Evolutionary conservation across 2,888 invertebrate genomes (phyloP).

Genomic region (Orthosia gothica): DNA sequence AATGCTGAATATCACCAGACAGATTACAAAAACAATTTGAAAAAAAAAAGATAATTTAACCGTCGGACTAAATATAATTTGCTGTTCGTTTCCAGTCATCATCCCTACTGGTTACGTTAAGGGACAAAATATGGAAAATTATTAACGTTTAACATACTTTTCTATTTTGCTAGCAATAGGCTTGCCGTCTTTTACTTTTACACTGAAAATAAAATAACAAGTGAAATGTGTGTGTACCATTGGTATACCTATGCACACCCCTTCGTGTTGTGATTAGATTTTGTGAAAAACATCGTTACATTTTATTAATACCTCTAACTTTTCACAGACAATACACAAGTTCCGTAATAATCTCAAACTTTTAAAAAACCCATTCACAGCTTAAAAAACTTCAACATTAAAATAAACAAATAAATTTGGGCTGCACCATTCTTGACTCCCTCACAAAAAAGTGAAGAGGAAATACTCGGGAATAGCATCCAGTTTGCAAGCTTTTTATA

Average conservation of each 20-base stretch:
- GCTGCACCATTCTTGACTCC: slow-evolving; percentile 34
- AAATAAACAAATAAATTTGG: slow-evolving; percentile 40
- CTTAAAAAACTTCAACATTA: slow-evolving; percentile 6
- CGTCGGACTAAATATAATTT: no score
- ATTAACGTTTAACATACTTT: background rate
- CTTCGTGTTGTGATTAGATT: no score
- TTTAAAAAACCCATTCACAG: background rate
- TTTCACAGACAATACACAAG: background rate
- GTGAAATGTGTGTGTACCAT: no score
- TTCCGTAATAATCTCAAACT: background rate
- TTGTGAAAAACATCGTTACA: background rate
- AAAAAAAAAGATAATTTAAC: no score
- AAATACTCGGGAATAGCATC: slow-evolving; percentile 59
- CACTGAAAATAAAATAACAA: no score
- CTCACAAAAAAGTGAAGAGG: slow-evolving; percentile 48
- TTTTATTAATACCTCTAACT: background rate
- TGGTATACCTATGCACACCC: no score
- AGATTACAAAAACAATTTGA: no score
- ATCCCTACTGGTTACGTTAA: background rate
- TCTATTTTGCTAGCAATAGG: background rate
- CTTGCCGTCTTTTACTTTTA: background rate
- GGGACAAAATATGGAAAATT: background rate
- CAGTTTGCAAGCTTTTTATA: slow-evolving; percentile 68
- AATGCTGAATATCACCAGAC: no score
- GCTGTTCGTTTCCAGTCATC: no score